Evolutionary conservation across 2,888 invertebrate genomes (phyloP).

Genomic region (Coleophora deauratella): DNA sequence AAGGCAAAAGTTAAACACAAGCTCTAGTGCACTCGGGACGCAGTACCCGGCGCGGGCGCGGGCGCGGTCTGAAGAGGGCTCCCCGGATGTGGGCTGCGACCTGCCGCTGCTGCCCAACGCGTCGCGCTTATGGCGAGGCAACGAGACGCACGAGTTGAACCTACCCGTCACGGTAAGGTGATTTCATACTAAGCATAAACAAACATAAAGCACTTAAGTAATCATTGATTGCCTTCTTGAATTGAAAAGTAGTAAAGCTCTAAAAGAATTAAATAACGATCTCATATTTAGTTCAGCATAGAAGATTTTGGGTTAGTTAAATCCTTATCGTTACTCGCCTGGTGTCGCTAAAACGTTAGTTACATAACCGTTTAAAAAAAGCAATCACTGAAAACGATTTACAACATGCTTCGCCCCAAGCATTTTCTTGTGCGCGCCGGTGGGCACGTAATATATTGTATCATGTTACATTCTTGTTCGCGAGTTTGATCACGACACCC

Average conservation of each 20-base stretch:
- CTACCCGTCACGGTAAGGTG: conserved; percentile 77
- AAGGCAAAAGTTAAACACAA: conserved; percentile 58
- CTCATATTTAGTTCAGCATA: too few relatives aligned
- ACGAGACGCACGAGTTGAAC: conserved; percentile 80
- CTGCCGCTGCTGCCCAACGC: conserved; percentile 77
- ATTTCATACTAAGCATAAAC: background rate
- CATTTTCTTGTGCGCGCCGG: conserved; percentile 19
- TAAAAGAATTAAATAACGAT: too few relatives aligned
- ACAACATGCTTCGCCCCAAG: conserved; percentile 23
- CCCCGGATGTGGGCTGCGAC: conserved; percentile 78
- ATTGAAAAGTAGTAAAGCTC: too few relatives aligned
- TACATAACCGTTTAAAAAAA: too few relatives aligned
- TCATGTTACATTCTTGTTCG: conserved; percentile 38
- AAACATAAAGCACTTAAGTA: too few relatives aligned
- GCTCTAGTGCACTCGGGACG: conserved; percentile 42
- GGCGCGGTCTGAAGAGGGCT: conserved; percentile 75
- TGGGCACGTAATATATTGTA: conserved; percentile 26
- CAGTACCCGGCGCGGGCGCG: conserved; percentile 32
- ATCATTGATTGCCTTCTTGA: too few relatives aligned
- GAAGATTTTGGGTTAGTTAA: too few relatives aligned
- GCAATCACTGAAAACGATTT: conserved; percentile 29
- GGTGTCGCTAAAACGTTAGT: too few relatives aligned
- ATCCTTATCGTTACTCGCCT: too few relatives aligned
- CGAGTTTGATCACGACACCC: conserved; percentile 45
- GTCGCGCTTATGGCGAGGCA: conserved; percentile 80